Evolutionary conservation across 2,888 invertebrate species (phyloP), one percentile per base, ranked within the genome.

Genomic region (Abrostola triplasia): DNA sequence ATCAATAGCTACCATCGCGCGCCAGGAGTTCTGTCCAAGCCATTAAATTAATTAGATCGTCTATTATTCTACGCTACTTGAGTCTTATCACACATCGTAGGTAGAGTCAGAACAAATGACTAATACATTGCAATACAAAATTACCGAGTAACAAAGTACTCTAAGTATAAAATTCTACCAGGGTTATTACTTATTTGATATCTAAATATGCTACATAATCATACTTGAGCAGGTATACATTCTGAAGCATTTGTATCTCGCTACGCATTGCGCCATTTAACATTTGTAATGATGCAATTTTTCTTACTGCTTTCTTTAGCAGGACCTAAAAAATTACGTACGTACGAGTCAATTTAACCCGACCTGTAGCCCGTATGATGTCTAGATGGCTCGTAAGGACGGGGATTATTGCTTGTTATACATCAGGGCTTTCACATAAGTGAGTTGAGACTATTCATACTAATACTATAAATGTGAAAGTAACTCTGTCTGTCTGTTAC

Each of bases 231-330:
- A 56, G 72, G 71, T 75, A 77, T 77, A 76, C 72, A 80, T 81
- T 77, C 73, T 57, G 59, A 70, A 74, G 6, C 10, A 77, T 77
- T 78, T 62, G 64, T 77, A 75, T 74, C 65, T 58, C 42, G 65
- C 59, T 75, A 73, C 73, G 69, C 70, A 75, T 69, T 62, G 65
- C 62, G 68, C 77, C 78, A 83, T 84, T 82, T 75, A 69, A 70
- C 76, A 70, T 76, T 76, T 60, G 50, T 65, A 82, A 84, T 74
- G 73, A 81, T 70, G 72, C 76, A 68, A 83, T 86, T 73, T 77
- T 71, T 83, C 66, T 78, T 71, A 61, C 53, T 65, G 57, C 59
- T 71, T 74, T 76, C 73, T 59, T 81, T 77, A 67, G 62, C 71
- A 77, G 69, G 55, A 48, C 55, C 9, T 44, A 49, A 55, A 59